These are phyloP conservation scores for Tyto alba DNA, from an alignment of 2,113 vertebrate species.

Conservation along the genomic window DNA sequence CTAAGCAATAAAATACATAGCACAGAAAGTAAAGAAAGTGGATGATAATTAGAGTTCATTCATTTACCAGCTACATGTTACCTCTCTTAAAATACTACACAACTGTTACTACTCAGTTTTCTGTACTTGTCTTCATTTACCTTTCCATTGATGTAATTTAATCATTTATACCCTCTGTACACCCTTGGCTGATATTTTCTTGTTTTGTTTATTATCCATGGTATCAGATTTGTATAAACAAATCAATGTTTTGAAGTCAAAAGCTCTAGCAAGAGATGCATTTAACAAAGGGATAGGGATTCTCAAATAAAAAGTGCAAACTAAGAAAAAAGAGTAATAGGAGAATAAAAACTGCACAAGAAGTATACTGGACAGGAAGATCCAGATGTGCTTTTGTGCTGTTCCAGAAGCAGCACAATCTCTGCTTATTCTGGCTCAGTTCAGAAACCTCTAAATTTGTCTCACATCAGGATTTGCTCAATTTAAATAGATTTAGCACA, in stretches of 20 bases:
- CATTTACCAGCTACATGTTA: neutral
- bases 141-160: neutral
- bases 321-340: neutral
- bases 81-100: neutral
- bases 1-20: neutral
- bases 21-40: neutral
- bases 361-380: neutral
- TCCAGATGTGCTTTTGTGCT: neutral
- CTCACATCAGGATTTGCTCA: neutral
- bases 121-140: neutral
- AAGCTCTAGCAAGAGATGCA: neutral
- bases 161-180: neutral
- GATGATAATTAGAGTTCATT: neutral
- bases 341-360: neutral
- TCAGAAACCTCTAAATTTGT: neutral
- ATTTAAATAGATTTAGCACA: neutral
- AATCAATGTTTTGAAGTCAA: neutral
- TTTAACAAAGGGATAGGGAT: neutral
- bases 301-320: neutral
- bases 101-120: neutral
- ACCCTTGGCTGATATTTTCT: neutral
- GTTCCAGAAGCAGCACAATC: neutral
- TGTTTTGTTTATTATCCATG: neutral
- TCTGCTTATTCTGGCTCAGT: neutral
- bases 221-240: neutral